Base-by-base conservation (phyloP, 2,797 vertebrate genomes). In the Darevskia nairensis region DNA sequence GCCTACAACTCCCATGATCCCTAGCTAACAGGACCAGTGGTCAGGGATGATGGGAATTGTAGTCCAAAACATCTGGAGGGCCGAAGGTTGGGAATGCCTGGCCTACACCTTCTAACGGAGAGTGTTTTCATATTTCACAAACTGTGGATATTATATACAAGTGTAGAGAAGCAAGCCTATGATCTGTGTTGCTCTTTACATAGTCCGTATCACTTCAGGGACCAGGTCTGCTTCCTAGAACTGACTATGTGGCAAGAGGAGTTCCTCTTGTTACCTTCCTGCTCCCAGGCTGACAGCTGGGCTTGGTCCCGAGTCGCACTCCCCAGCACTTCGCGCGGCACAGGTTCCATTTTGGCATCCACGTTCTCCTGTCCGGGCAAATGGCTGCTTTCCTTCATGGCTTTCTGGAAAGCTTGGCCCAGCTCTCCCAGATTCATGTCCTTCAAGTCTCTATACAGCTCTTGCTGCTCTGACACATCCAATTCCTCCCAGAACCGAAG, bases 271-370 rank as follows among this genome's bases (percentile, higher is more conserved):
- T 17, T 93, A 99, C 98, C 99, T 97, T 95, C 93, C 5, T 94
- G 93, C 88, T 99, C 98, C 99, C 99, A 99, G 80, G 94, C 94
- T 82, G 96, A 97, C 4, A 99, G 95, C 82, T 93, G 95, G n/a
- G 95, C 97, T 11, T 91, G 93, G 94, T 99, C 98, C 32, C 98
- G 97, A 0, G 97, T 98, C 7, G 98, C 97, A 13, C 99, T 99
- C 86, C 99, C 99, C 88, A 98, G 92, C 59, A 98, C 97, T 9
- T 98, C 98, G 80, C 96, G 95, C 3, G 98, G 98, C n/a, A 99
- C 97, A 1, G 98, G 97, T 90, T 98, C 98, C 98, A 99, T 98
- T 32, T 97, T 97, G 27, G 91, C 68, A 59, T 99, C 98, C 95
- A 98, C 96, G 87, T 97, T 96, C 90, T 97, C 96, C 0, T 97